Conservation (phyloP, 2,797 vertebrate species). For the Rhadinocentrus ornatus region DNA sequence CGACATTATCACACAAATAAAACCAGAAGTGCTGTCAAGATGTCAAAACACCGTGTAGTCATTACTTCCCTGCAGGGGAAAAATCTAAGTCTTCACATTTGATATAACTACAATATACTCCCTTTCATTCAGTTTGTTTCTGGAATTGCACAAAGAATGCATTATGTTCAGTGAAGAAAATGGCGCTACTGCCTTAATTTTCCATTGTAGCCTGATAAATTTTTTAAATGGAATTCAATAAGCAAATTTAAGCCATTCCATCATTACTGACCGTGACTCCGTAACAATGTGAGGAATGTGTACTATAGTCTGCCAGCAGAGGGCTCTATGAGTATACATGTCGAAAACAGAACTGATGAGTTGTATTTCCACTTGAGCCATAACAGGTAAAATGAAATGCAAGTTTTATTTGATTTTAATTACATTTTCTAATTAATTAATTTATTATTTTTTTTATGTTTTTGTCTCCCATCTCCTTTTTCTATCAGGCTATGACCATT, state of each 20-base stretch:
- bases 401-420: neutral
- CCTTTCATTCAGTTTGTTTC: slow-evolving; percentile 27
- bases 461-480: neutral
- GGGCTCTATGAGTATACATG: slow-evolving; percentile 12
- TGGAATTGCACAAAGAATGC: slow-evolving; percentile 15
- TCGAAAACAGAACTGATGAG: slow-evolving; percentile 4
- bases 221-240: slow-evolving; percentile 20
- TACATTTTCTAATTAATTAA: no score
- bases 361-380: slow-evolving; percentile 27
- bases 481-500: slow-evolving; percentile 21
- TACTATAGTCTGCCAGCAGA: slow-evolving; percentile 39
- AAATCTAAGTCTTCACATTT: slow-evolving; percentile 27
- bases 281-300: neutral
- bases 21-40: slow-evolving; percentile 28
- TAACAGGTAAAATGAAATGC: slow-evolving; percentile 10
- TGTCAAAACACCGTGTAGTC: slow-evolving; percentile 30
- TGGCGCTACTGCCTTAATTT: slow-evolving; percentile 49
- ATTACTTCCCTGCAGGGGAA: slow-evolving; percentile 29
- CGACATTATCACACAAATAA: slow-evolving; percentile 23
- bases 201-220: slow-evolving; percentile 28
- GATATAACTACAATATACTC: slow-evolving; percentile 15
- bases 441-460: neutral
- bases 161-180: slow-evolving; percentile 23
- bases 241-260: slow-evolving; percentile 38
- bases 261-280: slow-evolving; percentile 1